Percentiles rank a stretch among this genome's conserved stretches.
These are phyloP conservation scores for Carapus acus DNA, from an alignment of 2,797 vertebrate species.

Conservation along the genomic window DNA sequence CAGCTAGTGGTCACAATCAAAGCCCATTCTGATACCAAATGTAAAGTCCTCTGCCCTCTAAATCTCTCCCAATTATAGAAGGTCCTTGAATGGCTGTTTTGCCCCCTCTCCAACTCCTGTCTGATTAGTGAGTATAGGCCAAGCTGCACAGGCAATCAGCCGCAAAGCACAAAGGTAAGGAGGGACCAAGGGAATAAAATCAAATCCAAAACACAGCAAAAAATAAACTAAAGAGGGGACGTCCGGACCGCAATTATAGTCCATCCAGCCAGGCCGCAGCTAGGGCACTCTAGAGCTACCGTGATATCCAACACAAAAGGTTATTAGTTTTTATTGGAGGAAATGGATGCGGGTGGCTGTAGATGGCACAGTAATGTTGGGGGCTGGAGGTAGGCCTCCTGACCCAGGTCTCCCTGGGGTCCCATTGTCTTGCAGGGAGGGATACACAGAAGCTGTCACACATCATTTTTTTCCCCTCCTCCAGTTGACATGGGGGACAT, in stretches of 20 bases:
- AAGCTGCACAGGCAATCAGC: constrained; percentile 73
- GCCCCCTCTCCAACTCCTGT: constrained; percentile 66
- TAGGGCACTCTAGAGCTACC: constrained; percentile 70
- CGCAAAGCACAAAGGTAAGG: constrained; percentile 63
- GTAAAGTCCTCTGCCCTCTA: constrained; percentile 68
- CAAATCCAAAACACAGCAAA: constrained; percentile 70
- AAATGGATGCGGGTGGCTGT: constrained; percentile 80
- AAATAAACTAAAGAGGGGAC: constrained; percentile 72
- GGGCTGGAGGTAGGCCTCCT: constrained; percentile 55
- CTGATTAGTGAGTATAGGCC: constrained; percentile 76
- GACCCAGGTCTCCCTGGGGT: constrained; percentile 72
- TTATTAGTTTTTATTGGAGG: constrained; percentile 84
- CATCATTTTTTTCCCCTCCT: constrained; percentile 35
- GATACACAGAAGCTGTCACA: constrained; percentile 62
- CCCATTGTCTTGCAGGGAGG: constrained; percentile 65
- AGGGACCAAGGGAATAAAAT: constrained; percentile 51
- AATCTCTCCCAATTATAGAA: constrained; percentile 76
- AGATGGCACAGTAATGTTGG: constrained; percentile 75
- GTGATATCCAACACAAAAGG: constrained; percentile 80
- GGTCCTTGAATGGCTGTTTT: constrained; percentile 73
- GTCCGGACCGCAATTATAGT: constrained; percentile 75
- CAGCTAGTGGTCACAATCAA: constrained; percentile 47
- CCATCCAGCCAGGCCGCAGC: constrained; percentile 68
- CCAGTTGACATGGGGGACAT: constrained; percentile 31
- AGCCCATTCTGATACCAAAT: constrained; percentile 64